Percentiles rank a stretch among this genome's conserved stretches.
Conservation (phyloP, 2,888 invertebrate species). For the Venusia cambrica region DNA sequence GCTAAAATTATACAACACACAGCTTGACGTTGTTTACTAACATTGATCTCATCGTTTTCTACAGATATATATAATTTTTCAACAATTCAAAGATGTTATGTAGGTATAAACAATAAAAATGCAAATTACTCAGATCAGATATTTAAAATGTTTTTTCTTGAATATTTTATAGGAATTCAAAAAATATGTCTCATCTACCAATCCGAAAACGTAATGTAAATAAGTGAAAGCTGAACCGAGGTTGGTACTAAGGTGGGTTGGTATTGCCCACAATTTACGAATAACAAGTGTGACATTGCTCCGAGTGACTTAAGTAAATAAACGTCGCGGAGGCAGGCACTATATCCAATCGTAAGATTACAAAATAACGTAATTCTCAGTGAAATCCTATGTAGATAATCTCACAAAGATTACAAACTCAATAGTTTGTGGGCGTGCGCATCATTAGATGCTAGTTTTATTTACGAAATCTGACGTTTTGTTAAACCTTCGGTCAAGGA, state of each 20-base stretch:
- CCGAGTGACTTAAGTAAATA: slow-evolving; percentile 32
- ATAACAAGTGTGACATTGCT: slow-evolving; percentile 17
- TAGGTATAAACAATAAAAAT: no score
- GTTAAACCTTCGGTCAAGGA: slow-evolving; percentile 36
- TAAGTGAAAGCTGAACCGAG: slow-evolving; percentile 14
- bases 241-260: slow-evolving; percentile 18
- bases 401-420: slow-evolving; percentile 40
- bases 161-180: slow-evolving; percentile 1
- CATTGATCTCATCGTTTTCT: slow-evolving; percentile 9
- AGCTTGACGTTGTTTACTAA: slow-evolving; percentile 4
- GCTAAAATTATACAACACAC: slow-evolving; percentile 1
- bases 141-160: no score
- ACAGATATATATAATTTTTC: no score
- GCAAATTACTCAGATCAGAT: no score
- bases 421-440: slow-evolving; percentile 40
- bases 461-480: slow-evolving; percentile 48
- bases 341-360: slow-evolving; percentile 39
- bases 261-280: slow-evolving; percentile 27
- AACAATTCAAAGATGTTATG: no score
- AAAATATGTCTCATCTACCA: slow-evolving; percentile 2
- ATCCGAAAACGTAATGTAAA: slow-evolving; percentile 9
- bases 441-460: slow-evolving; percentile 46
- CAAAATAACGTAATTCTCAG: slow-evolving; percentile 31
- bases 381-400: slow-evolving; percentile 39
- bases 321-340: slow-evolving; percentile 34